Base-by-base conservation (phyloP, 1,140 invertebrate species). In the Drosophila albomicans region DNA sequence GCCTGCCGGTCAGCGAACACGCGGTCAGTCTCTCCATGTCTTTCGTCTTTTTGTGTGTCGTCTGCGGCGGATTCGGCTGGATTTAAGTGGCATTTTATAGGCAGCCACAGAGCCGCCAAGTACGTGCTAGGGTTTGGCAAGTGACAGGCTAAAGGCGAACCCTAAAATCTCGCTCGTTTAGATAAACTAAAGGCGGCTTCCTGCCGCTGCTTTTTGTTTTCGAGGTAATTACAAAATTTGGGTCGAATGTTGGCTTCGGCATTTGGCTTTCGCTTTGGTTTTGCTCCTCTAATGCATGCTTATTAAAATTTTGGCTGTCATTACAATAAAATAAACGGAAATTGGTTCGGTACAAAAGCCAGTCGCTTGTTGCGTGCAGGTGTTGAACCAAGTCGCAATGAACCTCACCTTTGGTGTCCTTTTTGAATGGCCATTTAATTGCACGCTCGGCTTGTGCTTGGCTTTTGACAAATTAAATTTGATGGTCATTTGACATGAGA, bases 51-150 rank as follows among this genome's bases (percentile, higher is more conserved):
- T 30, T 28, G 20, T 4, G 5, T 54, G 54, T 59, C 48, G 48
- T 51, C 54, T 72, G 20, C 20, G 52, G 13, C 46, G 75, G 49
- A 68, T 71, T 73, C 62, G 70, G 41, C 67, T 68, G 78, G 77
- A 78, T 75, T 87, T 81, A 84, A 88, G 78, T 84, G 78, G 65
- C 75, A 68, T 84, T 89, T 89, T 79, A 89, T 85, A 74, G 75
- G 45, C 49, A 52, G 43, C 76, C 57, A 41, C 61, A 46, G 49
- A 66, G 61, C 54, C 49, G 51, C 46, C 62, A 49, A 66, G 25
- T 54, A 82, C 63, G 74, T 82, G 80, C 52, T 65, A 32, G 41
- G 80, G 32, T 66, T 77, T 30, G 54, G 38, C 54, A 63, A 64
- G 45, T 58, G 61, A 35, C 51, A 64, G n/a, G 30, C n/a, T 7